Evolutionary conservation across 2,888 invertebrate genomes (phyloP), one percentile per base, ranked within the genome.

Genomic region (Aricia artaxerxes): DNA sequence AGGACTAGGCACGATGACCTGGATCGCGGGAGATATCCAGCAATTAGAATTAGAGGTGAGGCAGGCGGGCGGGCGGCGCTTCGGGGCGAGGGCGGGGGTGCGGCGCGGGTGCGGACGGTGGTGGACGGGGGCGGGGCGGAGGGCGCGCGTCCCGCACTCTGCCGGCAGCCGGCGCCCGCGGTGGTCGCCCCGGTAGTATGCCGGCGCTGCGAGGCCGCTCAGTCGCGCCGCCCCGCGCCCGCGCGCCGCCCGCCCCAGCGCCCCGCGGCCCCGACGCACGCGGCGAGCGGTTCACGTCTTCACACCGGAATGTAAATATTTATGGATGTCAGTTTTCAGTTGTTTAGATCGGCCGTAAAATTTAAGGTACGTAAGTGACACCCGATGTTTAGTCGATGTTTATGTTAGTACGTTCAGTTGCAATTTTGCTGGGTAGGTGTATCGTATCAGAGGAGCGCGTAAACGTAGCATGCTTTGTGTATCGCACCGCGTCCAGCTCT

Each of bases 311-410:
- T 93, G 94, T 94, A 94, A 94, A 94, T 93, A 94, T 93, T 93
- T 94, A 94, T 92, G 93, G 93, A 93, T 93, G 93, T 92, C 93
- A 93, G 92, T 93, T 93, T 93, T 92, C 92, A 92, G 92, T 93
- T 93, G 92, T 93, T 94, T 93, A 93, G 92, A 93, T 93, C 93
- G 93, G 92, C 94, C 93, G 93, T 94, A 91, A 93, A 92, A 92
- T 93, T 93, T 90, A 92, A 94, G 94, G 94, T 94, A 93, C 89
- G 94, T 93, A 91, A 90, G 87, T 90, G 88, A 90, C 87, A 86
- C 88, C 87, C 88, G 87, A 86, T 88, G 88, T 90, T 90, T 88
- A 86, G 84, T 90, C 91, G 90, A 86, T 87, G 84, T 87, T 85
- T 86, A 85, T 86, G 85, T 84, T 83, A 82, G 84, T 84, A 82